These are phyloP conservation scores for Cybosia mesomella DNA, from an alignment of 2,888 invertebrate species.

Conservation along the genomic window DNA sequence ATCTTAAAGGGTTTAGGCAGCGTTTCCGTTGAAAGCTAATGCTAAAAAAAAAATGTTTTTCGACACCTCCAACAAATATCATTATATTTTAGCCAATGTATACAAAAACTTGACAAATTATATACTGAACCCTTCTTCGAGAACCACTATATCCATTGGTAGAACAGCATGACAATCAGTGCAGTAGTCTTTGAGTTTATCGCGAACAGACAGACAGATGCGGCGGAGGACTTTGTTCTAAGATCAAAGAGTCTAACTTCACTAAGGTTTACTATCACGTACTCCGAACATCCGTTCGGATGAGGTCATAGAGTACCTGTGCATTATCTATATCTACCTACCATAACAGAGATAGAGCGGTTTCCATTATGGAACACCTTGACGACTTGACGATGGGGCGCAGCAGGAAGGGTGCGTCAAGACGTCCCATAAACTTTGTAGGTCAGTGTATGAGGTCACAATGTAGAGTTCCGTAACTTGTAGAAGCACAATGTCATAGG, in stretches of 20 bases:
- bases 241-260: background rate
- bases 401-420: slow-evolving; percentile 79
- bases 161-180: too few species aligned
- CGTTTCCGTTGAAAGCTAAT: too few species aligned
- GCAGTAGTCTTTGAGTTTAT: too few species aligned
- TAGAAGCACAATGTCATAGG: background rate
- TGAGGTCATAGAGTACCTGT: slow-evolving; percentile 32
- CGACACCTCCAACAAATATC: too few species aligned
- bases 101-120: too few species aligned
- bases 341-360: slow-evolving; percentile 42
- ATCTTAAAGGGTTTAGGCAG: too few species aligned
- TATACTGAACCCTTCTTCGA: too few species aligned
- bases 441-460: slow-evolving; percentile 71
- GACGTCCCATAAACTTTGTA: slow-evolving; percentile 74
- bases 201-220: background rate
- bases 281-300: slow-evolving; percentile 15
- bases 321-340: background rate
- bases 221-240: background rate
- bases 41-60: too few species aligned
- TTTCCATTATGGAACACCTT: slow-evolving; percentile 50
- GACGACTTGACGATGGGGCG: slow-evolving; percentile 59
- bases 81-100: too few species aligned
- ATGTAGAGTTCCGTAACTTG: slow-evolving; percentile 1
- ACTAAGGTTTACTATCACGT: background rate
- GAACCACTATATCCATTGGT: too few species aligned